Conservation (phyloP, 2,797 vertebrate genomes). For the Alauda arvensis region DNA sequence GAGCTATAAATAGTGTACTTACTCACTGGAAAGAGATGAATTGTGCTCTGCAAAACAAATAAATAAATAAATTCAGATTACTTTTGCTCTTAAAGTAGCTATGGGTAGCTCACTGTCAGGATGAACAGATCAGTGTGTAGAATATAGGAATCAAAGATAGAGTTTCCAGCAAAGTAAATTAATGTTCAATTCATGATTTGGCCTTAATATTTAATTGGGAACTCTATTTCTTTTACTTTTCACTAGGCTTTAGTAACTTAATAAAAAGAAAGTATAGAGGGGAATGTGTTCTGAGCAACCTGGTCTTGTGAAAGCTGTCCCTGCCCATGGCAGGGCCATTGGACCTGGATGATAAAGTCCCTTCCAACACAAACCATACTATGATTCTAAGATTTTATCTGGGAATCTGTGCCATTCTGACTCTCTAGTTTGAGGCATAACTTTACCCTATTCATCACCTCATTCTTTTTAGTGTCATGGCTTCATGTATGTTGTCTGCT, state of each 20-base stretch:
- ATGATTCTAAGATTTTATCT: neutral
- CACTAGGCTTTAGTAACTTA: neutral
- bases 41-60: neutral
- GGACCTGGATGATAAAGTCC: neutral
- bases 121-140: neutral
- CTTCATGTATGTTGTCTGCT: neutral
- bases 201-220: neutral
- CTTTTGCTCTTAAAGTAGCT: neutral
- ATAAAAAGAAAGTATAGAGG: neutral
- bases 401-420: neutral
- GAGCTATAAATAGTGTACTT: neutral
- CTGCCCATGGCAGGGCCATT: neutral
- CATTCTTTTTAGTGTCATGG: neutral
- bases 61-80: neutral
- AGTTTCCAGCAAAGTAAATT: neutral
- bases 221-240: neutral
- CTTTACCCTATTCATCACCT: neutral
- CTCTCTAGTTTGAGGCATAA: neutral
- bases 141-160: neutral
- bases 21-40: neutral
- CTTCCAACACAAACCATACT: neutral
- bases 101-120: neutral
- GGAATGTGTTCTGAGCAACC: neutral
- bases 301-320: neutral
- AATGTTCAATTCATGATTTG: neutral